phyloP scores from a whole-genome alignment of 2,797 vertebrate species.

The Phalloptychus januarius region DNA sequence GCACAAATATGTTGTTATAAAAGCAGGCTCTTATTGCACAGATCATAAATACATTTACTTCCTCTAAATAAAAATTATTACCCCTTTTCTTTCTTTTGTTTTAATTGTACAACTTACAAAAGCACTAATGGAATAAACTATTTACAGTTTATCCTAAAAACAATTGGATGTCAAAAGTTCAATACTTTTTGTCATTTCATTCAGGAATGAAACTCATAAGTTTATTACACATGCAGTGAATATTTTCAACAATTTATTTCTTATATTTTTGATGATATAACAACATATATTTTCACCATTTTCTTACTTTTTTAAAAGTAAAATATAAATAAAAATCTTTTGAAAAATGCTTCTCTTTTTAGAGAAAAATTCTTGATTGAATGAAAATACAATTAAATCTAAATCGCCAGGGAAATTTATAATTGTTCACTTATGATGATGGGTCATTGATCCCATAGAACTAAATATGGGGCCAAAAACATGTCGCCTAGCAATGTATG shows the following conservation, averaged over 20 bases:
- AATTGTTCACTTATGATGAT: neutral
- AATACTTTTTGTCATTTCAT: neutral
- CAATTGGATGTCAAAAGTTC: neutral
- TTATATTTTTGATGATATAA: neutral
- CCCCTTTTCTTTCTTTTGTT: neutral
- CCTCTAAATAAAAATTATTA: conserved; percentile 9
- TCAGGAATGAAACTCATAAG: neutral
- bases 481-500: conserved; percentile 1
- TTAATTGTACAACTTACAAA: neutral
- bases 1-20: conserved; percentile 14
- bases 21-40: neutral
- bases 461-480: neutral
- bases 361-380: neutral
- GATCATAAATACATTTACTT: neutral
- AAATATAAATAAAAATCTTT: neutral
- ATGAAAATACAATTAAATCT: neutral
- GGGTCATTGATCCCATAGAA: neutral
- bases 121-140: neutral
- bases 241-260: neutral
- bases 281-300: neutral
- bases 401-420: neutral
- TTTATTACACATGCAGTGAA: neutral
- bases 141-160: neutral
- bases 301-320: neutral
- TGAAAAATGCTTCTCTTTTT: neutral